Percentiles rank a stretch among this genome's conserved stretches.
Evolutionary conservation across 2,113 vertebrate species (phyloP).

Genomic region (Monopterus albus): DNA sequence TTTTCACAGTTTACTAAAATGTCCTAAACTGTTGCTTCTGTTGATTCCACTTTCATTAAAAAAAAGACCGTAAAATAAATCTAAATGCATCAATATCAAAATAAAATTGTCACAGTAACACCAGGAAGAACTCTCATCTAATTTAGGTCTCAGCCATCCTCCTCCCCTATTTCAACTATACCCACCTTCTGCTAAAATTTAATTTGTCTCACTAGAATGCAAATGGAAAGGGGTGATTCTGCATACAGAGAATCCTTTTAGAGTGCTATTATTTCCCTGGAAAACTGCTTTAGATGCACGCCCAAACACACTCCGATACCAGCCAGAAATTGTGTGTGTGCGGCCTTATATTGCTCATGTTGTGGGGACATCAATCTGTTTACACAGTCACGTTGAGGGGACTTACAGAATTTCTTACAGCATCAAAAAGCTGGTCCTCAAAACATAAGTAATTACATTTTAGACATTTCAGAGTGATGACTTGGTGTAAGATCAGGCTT

Average conservation of each 20-base stretch:
- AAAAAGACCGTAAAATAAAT: neutral
- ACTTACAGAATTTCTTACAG: too few relatives aligned
- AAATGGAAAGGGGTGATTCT: conserved; percentile 72
- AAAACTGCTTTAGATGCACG: conserved; percentile 81
- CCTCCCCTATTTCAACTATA: conserved; percentile 9
- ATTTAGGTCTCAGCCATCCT: conserved; percentile 31
- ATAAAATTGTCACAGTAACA: conserved; percentile 12
- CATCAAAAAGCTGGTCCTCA: too few relatives aligned
- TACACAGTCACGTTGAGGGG: too few relatives aligned
- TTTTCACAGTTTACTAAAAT: conserved; percentile 9
- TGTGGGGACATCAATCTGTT: too few relatives aligned
- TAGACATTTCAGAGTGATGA: too few relatives aligned
- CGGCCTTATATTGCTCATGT: too few relatives aligned
- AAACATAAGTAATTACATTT: too few relatives aligned
- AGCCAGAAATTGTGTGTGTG: conserved; percentile 63
- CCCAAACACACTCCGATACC: conserved; percentile 71
- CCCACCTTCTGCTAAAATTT: conserved; percentile 69
- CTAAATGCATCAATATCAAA: conserved; percentile 20
- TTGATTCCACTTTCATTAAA: conserved; percentile 9
- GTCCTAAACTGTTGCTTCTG: conserved; percentile 3
- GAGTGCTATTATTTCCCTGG: conserved; percentile 75
- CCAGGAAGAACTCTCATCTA: neutral
- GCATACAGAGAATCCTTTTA: conserved; percentile 78
- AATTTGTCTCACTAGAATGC: conserved; percentile 78
- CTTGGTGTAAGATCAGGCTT: too few relatives aligned